Evolutionary conservation across 2,113 vertebrate genomes (phyloP).

Genomic region (Delphinus delphis): DNA sequence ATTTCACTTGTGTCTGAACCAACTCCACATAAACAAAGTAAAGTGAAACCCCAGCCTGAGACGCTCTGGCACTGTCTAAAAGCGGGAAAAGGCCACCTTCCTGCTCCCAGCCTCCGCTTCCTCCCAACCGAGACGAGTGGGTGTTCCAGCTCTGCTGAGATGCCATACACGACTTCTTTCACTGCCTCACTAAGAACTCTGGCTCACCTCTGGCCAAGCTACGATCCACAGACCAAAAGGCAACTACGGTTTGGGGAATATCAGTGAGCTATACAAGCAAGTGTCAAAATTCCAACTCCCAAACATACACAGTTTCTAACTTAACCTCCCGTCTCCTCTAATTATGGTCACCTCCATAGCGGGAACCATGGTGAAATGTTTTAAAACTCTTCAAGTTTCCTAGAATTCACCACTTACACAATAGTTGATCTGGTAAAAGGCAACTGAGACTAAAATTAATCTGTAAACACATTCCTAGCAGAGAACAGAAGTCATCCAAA

Average conservation of each 20-base stretch:
- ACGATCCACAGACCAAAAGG: slow-evolving; percentile 21
- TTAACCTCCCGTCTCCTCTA: slow-evolving; percentile 34
- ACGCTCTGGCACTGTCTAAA: slow-evolving; percentile 32
- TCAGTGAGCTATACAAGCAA: slow-evolving; percentile 25
- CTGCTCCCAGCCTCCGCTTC: slow-evolving; percentile 58
- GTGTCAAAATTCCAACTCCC: slow-evolving; percentile 2
- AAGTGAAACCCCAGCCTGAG: slow-evolving; percentile 45
- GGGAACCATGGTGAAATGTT: neutral
- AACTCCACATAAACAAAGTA: slow-evolving; percentile 57
- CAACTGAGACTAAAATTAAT: slow-evolving; percentile 47
- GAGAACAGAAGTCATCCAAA: neutral
- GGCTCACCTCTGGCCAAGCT: neutral
- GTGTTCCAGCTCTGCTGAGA: neutral
- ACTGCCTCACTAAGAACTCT: neutral
- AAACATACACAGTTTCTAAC: slow-evolving; percentile 41
- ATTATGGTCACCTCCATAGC: slow-evolving; percentile 60
- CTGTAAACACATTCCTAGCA: neutral
- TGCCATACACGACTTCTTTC: neutral
- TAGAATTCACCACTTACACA: slow-evolving; percentile 55
- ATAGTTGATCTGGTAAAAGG: slow-evolving; percentile 50
- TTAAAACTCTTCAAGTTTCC: slow-evolving; percentile 55
- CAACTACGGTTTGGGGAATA: neutral
- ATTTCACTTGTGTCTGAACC: slow-evolving; percentile 40
- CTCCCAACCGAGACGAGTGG: slow-evolving; percentile 63
- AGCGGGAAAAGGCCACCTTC: slow-evolving; percentile 3